Evolutionary conservation across 2,113 vertebrate genomes (phyloP), one percentile per base, ranked within the genome.

Genomic region (Aythya baeri): DNA sequence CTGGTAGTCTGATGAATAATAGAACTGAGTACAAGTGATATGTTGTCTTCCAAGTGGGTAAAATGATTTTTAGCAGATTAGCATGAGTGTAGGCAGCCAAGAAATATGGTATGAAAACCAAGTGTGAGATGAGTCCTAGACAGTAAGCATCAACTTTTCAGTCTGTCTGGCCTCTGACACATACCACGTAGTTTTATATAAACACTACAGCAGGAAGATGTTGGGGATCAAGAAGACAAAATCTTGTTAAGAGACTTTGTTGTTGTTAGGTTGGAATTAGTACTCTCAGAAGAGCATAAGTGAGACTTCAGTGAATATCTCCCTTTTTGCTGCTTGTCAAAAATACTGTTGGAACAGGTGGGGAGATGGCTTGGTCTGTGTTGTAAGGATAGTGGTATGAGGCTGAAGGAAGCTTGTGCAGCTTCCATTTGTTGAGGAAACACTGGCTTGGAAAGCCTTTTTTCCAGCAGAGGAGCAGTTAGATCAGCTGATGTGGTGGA

Each of bases 61-160:
- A 90, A 93, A 91, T 61, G 77, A 90, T 96, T 91, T 95, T 95
- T 85, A 92, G 88, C 93, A 94, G 94, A 87, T 96, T 81, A 94
- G 46, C 77, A 4, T 75, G 74, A 59, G 67, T 34, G 74, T 82
- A 94, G 92, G 79, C 81, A 94, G 93, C 89, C 85, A 89, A 46
- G 95, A 93, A 96, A 90, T 81, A 72, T 22, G 77, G 79, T 83
- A 80, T 31, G 82, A 80, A 63, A 95, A 88, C 76, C 50, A 57
- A 93, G 79, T 63, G 84, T 77, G 81, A 83, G 86, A 94, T 70
- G 34, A 83, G 84, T 17, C 91, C 82, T 70, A 93, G 93, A 93
- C 84, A 54, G 65, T 25, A 86, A 88, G 36, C 55, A 55, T 74
- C 73, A 50, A 63, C 76, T 70, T 89, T 70, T 86, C 78, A 1